phyloP scores from a whole-genome alignment of 2,797 vertebrate genomes.

The Presbytis comata region DNA sequence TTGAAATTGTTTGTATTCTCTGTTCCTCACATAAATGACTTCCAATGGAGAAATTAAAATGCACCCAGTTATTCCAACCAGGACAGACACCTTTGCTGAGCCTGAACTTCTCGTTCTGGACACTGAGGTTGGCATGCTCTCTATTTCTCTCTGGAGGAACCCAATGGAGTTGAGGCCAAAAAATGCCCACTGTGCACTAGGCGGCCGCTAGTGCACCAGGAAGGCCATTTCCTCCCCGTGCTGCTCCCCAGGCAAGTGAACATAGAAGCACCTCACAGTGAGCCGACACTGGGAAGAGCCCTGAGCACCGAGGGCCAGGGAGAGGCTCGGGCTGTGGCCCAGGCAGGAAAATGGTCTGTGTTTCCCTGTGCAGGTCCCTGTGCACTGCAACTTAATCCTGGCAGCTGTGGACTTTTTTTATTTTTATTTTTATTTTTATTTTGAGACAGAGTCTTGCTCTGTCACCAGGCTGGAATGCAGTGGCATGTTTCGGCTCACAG shows the following conservation, averaged over 20 bases:
- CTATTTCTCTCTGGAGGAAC: not conserved
- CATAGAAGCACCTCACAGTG: rapidly evolving
- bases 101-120: not conserved
- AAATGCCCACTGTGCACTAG: too few species aligned
- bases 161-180: rapidly evolving
- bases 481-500: rapidly evolving
- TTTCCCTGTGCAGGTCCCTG: rapidly evolving
- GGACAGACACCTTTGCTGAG: too few species aligned
- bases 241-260: rapidly evolving
- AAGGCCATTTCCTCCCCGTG: rapidly evolving
- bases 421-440: not conserved
- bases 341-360: rapidly evolving
- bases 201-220: rapidly evolving
- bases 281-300: rapidly evolving
- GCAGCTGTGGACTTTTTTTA: rapidly evolving
- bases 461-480: not conserved
- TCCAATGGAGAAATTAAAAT: not conserved
- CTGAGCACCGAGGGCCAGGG: not conserved
- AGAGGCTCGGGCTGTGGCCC: rapidly evolving
- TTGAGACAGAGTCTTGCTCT: not conserved
- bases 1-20: not conserved
- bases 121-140: rapidly evolving
- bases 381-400: not conserved
- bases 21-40: rapidly evolving
- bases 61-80: rapidly evolving